These are phyloP conservation scores for Mionectes macconnelli DNA, from an alignment of 2,113 vertebrate genomes.

Conservation along the genomic window DNA sequence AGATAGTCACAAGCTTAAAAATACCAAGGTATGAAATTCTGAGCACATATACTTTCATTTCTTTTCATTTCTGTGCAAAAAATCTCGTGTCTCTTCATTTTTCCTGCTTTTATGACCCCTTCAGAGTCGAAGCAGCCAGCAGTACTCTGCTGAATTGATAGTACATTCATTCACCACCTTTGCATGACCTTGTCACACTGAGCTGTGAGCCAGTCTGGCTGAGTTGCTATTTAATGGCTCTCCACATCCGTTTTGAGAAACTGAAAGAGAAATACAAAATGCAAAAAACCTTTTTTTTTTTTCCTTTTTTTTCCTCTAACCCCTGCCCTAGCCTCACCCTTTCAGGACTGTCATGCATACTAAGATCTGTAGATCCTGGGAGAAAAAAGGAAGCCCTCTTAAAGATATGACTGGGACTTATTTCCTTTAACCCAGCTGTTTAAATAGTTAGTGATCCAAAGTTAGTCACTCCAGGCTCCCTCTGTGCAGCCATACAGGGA, in stretches of 20 bases:
- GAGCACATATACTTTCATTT: not conserved
- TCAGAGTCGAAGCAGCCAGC: not conserved
- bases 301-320: not conserved
- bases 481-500: not conserved
- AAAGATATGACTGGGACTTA: not conserved
- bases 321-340: accelerated
- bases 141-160: not conserved
- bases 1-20: not conserved
- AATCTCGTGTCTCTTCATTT: not conserved
- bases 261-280: not conserved
- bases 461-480: not conserved
- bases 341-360: not conserved
- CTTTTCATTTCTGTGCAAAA: not conserved
- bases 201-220: not conserved
- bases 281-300: not conserved
- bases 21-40: not conserved
- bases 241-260: not conserved
- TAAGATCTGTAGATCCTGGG: not conserved
- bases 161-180: not conserved
- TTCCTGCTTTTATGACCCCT: not conserved
- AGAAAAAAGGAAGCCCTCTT: not conserved
- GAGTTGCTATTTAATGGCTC: not conserved
- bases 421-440: conserved; percentile 3
- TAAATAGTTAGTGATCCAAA: not conserved
- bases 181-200: not conserved